Conservation (phyloP, 2,888 invertebrate species). For the Cephonodes hylas region DNA sequence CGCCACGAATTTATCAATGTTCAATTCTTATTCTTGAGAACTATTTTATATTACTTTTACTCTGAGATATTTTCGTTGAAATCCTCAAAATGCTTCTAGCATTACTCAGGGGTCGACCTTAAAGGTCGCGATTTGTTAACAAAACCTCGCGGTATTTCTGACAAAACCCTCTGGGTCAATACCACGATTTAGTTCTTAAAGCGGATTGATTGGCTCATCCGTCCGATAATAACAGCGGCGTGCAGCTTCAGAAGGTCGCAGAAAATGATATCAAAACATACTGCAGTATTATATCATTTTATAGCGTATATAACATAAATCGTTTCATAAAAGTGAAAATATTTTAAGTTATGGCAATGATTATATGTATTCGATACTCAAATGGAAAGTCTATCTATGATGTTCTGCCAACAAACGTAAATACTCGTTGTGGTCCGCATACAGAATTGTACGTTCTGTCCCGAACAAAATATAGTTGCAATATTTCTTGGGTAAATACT, state of each 20-base stretch:
- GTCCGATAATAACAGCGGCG: background rate
- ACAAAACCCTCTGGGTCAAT: background rate
- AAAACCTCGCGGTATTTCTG: background rate
- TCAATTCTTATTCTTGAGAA: background rate
- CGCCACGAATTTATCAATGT: slow-evolving; percentile 18
- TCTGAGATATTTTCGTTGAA: background rate
- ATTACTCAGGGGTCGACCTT: background rate
- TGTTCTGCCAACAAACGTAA: background rate
- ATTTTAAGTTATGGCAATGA: background rate
- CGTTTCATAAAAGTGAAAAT: no score
- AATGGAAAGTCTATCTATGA: background rate
- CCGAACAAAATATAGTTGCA: background rate
- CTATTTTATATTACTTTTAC: background rate
- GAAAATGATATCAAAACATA: background rate
- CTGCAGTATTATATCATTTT: no score
- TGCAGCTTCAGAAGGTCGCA: background rate
- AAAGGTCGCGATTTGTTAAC: background rate
- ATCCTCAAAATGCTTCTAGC: background rate
- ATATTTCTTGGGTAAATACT: background rate
- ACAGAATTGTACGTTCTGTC: background rate
- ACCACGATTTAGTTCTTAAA: background rate
- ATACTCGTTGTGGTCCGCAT: background rate
- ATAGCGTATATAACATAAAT: no score
- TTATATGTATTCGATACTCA: background rate
- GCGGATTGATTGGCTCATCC: slow-evolving; percentile 5